phyloP scores from a whole-genome alignment of 2,888 invertebrate species.

The Nycteola revayana region DNA sequence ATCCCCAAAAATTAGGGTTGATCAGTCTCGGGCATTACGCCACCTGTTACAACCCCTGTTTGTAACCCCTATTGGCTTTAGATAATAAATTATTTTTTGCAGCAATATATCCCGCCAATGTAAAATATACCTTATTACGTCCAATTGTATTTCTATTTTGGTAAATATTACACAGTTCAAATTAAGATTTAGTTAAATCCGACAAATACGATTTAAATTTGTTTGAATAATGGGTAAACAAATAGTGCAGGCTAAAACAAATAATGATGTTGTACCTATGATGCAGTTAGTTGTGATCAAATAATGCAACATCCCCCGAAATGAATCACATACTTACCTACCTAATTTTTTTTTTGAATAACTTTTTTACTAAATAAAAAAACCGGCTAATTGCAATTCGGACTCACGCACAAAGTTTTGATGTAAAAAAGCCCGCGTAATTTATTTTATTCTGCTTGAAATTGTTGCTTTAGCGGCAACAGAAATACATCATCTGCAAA shows the following conservation, averaged over 20 bases:
- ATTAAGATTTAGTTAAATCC: conserved; percentile 35
- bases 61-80: conserved; percentile 35
- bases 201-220: conserved; percentile 50
- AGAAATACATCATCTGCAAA: no score
- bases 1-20: conserved; percentile 55
- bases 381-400: no score
- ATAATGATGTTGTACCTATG: conserved; percentile 27
- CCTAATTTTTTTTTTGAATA: no score
- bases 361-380: no score
- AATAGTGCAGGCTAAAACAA: conserved; percentile 29
- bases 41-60: conserved; percentile 55
- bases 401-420: no score
- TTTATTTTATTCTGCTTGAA: no score
- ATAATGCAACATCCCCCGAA: no score
- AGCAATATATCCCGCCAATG: not conserved
- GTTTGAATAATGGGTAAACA: conserved; percentile 41
- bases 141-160: no score
- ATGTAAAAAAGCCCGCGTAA: no score
- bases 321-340: no score
- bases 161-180: not conserved
- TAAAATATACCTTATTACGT: conserved; percentile 5
- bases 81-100: conserved; percentile 42
- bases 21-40: conserved; percentile 50
- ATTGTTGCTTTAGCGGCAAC: no score
- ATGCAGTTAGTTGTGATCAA: no score